phyloP scores from a whole-genome alignment of 2,797 vertebrate genomes.

The Phylloscopus collybita region DNA sequence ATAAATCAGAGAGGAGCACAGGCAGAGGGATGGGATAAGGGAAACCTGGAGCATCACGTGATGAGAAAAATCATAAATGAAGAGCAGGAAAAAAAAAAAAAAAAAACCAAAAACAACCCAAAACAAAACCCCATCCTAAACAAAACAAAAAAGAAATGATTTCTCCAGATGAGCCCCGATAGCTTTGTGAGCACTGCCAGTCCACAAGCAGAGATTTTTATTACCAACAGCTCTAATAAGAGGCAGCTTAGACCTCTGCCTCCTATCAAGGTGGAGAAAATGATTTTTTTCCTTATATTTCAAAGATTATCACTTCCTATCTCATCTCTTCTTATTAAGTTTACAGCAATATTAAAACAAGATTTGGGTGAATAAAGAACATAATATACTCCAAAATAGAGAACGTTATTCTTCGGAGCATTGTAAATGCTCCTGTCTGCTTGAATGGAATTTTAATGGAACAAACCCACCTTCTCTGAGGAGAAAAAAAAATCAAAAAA shows the following conservation, averaged over 20 bases:
- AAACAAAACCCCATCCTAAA: background rate
- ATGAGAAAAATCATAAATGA: slow-evolving; percentile 64
- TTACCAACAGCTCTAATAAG: slow-evolving; percentile 68
- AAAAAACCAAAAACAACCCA: background rate
- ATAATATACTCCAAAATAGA: slow-evolving; percentile 65
- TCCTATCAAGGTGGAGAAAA: slow-evolving; percentile 62
- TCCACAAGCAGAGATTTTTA: slow-evolving; percentile 62
- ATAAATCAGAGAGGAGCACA: background rate
- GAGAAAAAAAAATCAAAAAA: background rate
- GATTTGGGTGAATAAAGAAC: slow-evolving; percentile 73
- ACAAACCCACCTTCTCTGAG: slow-evolving; percentile 8
- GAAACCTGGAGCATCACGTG: background rate
- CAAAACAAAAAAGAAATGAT: slow-evolving; percentile 43
- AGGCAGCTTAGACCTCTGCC: slow-evolving; percentile 58
- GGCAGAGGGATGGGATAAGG: background rate
- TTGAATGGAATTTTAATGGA: slow-evolving; percentile 69
- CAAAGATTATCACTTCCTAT: slow-evolving; percentile 68
- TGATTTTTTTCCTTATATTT: slow-evolving; percentile 64
- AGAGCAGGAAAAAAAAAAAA: background rate
- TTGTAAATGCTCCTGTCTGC: slow-evolving; percentile 57
- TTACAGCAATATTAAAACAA: slow-evolving; percentile 76
- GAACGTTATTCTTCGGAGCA: slow-evolving; percentile 55
- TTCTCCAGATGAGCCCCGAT: slow-evolving; percentile 62
- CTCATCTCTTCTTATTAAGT: slow-evolving; percentile 73
- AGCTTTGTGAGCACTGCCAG: slow-evolving; percentile 63